Evolutionary conservation across 2,888 invertebrate genomes (phyloP).

Genomic region (Xestoiulus laeticollis): DNA sequence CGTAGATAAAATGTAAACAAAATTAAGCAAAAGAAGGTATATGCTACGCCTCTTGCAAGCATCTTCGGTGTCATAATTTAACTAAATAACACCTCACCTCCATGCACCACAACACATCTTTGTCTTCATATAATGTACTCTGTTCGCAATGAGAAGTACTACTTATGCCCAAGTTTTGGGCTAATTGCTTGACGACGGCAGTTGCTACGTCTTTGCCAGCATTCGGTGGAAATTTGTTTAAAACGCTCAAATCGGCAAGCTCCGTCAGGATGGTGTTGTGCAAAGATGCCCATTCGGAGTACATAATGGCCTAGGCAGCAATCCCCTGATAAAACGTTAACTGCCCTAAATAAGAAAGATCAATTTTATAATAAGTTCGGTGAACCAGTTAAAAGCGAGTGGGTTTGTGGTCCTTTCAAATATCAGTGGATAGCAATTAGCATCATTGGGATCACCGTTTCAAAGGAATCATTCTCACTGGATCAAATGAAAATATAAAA

Average conservation of each 20-base stretch:
- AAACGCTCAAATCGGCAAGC: constrained; percentile 68
- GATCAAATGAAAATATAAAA: too few relatives aligned
- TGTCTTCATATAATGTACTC: constrained; percentile 82
- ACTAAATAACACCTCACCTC: constrained; percentile 71
- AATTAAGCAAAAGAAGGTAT: too few relatives aligned
- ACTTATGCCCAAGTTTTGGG: constrained; percentile 73
- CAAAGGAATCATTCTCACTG: too few relatives aligned
- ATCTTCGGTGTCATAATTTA: not conserved
- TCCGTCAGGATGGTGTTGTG: constrained; percentile 64
- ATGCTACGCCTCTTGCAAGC: too few relatives aligned
- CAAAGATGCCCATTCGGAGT: constrained; percentile 66
- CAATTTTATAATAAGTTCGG: not conserved
- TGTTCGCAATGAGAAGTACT: constrained; percentile 81
- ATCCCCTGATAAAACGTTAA: not conserved
- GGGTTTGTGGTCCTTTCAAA: too few relatives aligned
- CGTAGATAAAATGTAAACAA: too few relatives aligned
- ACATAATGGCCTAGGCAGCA: constrained; percentile 60
- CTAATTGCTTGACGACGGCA: constrained; percentile 81
- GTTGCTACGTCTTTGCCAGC: constrained; percentile 84
- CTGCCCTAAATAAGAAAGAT: not conserved
- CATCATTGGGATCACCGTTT: too few relatives aligned
- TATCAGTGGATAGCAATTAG: too few relatives aligned
- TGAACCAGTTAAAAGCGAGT: not conserved
- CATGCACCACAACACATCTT: constrained; percentile 73
- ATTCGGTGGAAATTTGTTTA: constrained; percentile 77